phyloP scores from a whole-genome alignment of 2,888 invertebrate species.

The Polydrusus pterygomalis region DNA sequence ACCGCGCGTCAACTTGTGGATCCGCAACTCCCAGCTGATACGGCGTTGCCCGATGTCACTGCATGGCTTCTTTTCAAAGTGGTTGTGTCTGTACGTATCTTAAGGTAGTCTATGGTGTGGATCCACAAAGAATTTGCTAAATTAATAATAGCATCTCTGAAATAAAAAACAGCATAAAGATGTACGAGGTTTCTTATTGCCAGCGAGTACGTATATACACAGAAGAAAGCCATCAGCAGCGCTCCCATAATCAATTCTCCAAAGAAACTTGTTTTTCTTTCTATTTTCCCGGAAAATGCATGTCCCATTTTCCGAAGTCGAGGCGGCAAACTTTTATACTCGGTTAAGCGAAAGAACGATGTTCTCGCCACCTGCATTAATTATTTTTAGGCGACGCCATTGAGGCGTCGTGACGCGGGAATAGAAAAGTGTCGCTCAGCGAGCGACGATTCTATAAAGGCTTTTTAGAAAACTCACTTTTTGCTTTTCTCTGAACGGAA shows the following conservation, averaged over 20 bases:
- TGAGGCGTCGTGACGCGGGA: slow-evolving; percentile 43
- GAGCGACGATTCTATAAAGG: slow-evolving; percentile 23
- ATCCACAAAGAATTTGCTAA: no score
- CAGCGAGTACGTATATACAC: slow-evolving; percentile 29
- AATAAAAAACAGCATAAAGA: slow-evolving; percentile 29
- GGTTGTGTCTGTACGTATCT: no score
- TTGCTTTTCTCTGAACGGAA: background rate
- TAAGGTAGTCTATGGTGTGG: no score
- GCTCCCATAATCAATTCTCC: slow-evolving; percentile 48
- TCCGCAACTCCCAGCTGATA: no score
- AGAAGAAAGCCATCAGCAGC: slow-evolving; percentile 50
- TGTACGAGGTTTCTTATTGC: slow-evolving; percentile 31
- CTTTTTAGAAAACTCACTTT: slow-evolving; percentile 16
- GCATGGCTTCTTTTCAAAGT: no score
- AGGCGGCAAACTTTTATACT: slow-evolving; percentile 51
- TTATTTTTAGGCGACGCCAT: slow-evolving; percentile 50
- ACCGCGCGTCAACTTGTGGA: no score
- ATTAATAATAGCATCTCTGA: background rate
- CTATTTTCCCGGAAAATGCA: slow-evolving; percentile 52
- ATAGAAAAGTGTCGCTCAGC: slow-evolving; percentile 47
- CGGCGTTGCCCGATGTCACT: no score
- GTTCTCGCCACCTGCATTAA: slow-evolving; percentile 55
- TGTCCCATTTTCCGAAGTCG: slow-evolving; percentile 50
- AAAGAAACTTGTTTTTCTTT: slow-evolving; percentile 48
- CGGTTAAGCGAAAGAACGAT: slow-evolving; percentile 53